Base-by-base conservation (phyloP, 2,888 invertebrate genomes). In the Apamea anceps region DNA sequence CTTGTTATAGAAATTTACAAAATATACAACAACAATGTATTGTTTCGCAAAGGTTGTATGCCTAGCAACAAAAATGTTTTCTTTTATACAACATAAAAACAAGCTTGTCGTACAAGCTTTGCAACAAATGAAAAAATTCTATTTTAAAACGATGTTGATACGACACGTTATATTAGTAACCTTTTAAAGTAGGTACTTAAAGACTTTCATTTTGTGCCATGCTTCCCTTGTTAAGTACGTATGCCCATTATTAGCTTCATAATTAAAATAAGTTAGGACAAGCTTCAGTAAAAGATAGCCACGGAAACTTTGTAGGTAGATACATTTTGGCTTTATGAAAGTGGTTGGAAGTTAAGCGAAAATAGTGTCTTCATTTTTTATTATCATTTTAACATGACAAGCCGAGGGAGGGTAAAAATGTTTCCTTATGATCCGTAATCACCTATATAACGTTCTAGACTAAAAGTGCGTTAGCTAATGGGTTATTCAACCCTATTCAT, bases 351-450 rank as follows among this genome's bases (percentile, higher is more conserved):
- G 37, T 54, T 57, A 32, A 66, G 42, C 45, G 28, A 78, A 78
- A 67, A 83, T 54, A 45, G 60, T 32, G n/a, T 62, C 78, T 62
- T 84, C 6, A 68, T 68, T 77, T n/a, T 51, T 5, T 28, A 78
- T 78, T 68, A 84, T 81, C 45, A 79, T 68, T 62, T 84, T 84
- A 78, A 67, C 79, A 48, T 28, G 68, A 45, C 28, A 54, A 67
- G 37, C 18, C 28, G 15, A 54, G 62, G 25, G 67, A 32, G 54
- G 62, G 62, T 77, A 78, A 68, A 54, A 68, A 68, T 68, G 8
- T 84, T 79, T 79, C 28, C 18, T 80, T 32, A 54, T 37, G 77
- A 37, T 28, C 45, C 21, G 54, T 72, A 37, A 65, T 72, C 37
- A n/a, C n/a, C 18, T 65, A 12, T 18, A 62, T 62, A 77, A 84